These are phyloP conservation scores for Spheniscus mendiculus DNA, from an alignment of 2,113 vertebrate genomes.

Conservation along the genomic window DNA sequence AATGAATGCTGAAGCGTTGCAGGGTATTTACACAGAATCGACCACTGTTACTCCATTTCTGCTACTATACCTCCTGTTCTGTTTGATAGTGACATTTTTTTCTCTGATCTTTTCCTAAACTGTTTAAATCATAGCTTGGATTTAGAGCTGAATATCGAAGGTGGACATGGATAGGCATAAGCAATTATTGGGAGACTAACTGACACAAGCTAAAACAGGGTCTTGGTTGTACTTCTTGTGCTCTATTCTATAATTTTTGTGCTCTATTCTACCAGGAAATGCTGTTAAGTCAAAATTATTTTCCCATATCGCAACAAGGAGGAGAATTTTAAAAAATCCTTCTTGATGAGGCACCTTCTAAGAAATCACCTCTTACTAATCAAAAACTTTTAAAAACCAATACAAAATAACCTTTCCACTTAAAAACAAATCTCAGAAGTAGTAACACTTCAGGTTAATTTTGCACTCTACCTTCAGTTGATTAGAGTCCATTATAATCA, in stretches of 20 bases:
- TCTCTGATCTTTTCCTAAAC: background rate
- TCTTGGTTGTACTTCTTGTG: background rate
- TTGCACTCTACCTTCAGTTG: background rate
- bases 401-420: background rate
- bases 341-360: background rate
- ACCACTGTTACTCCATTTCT: background rate
- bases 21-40: background rate
- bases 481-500: conserved; percentile 1
- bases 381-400: background rate
- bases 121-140: background rate
- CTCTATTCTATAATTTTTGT: background rate
- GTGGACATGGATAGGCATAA: background rate
- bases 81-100: background rate
- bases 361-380: background rate
- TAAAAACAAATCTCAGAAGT: background rate
- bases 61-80: background rate
- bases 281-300: background rate
- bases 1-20: background rate
- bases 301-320: background rate
- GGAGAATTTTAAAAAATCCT: background rate
- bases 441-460: background rate
- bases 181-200: background rate
- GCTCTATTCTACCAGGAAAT: background rate
- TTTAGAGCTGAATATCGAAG: background rate
- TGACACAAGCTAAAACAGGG: background rate